These are phyloP conservation scores for Homalodisca vitripennis DNA, from an alignment of 1,140 invertebrate species.

Conservation along the genomic window DNA sequence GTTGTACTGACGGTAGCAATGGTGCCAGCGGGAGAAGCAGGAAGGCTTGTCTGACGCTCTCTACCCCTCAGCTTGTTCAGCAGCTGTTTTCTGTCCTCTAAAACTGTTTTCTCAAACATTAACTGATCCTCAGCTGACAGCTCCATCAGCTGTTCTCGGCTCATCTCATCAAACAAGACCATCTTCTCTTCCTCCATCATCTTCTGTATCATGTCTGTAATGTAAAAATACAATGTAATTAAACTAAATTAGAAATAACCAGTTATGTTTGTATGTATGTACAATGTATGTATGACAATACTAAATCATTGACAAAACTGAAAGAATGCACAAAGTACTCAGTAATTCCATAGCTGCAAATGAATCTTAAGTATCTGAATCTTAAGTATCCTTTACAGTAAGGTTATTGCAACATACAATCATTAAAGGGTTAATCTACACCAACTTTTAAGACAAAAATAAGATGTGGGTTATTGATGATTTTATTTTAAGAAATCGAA, in stretches of 20 bases:
- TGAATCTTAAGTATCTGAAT: not conserved
- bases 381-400: no score
- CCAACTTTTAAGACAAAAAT: no score
- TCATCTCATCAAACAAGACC: not conserved
- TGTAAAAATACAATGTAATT: not conserved
- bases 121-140: not conserved
- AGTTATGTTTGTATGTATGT: no score
- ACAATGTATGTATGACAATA: no score
- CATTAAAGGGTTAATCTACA: no score
- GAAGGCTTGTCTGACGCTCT: no score
- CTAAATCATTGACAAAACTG: not conserved
- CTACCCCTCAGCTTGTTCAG: not conserved
- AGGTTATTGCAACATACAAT: no score
- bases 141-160: not conserved
- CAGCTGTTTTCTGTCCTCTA: not conserved
- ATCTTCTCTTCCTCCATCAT: not conserved
- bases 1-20: no score
- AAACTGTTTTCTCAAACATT: not conserved
- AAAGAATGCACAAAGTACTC: not conserved
- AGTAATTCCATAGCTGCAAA: not conserved
- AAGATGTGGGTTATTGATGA: no score
- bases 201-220: not conserved
- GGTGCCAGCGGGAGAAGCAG: no score
- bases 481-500: no score
- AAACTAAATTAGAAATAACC: no score